Percentiles rank a stretch among this genome's conserved stretches.
These are phyloP conservation scores for Drosophila lacteicornis DNA, from an alignment of 1,140 invertebrate genomes.

Conservation along the genomic window DNA sequence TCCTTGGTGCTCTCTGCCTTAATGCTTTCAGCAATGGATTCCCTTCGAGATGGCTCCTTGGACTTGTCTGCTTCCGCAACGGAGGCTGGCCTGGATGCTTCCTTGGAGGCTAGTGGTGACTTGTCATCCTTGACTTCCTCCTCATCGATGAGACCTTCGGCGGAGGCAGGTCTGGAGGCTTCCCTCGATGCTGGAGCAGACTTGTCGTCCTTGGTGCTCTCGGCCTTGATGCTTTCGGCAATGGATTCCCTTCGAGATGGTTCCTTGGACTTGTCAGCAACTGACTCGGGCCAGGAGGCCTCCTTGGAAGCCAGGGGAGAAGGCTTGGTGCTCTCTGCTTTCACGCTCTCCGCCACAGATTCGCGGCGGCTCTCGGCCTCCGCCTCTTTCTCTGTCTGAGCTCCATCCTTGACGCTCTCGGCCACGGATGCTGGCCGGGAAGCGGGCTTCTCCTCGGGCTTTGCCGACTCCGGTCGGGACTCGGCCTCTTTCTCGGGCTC, in stretches of 20 bases:
- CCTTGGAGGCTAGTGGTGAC: constrained; percentile 16
- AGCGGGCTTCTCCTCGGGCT: constrained; percentile 8
- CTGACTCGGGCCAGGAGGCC: constrained; percentile 55
- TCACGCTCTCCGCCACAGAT: constrained; percentile 38
- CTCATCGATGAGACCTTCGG: constrained; percentile 9
- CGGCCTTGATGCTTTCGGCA: constrained; percentile 17
- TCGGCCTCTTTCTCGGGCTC: constrained; percentile 20
- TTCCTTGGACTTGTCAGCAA: constrained; percentile 30
- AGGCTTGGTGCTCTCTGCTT: constrained; percentile 16
- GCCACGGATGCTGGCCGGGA: constrained; percentile 43
- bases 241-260: constrained; percentile 41
- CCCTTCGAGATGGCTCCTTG: constrained; percentile 12
- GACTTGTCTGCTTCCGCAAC: constrained; percentile 16
- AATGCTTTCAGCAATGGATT: constrained; percentile 30
- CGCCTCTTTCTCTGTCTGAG: not conserved
- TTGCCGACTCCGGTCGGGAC: constrained; percentile 7
- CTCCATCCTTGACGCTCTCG: constrained; percentile 38
- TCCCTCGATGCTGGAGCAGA: constrained; percentile 29
- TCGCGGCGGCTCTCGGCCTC: constrained; percentile 14
- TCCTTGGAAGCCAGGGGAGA: constrained; percentile 51
- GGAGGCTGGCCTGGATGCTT: constrained; percentile 40
- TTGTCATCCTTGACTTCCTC: constrained; percentile 22
- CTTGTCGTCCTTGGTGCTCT: constrained; percentile 19
- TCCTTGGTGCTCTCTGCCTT: constrained; percentile 27
- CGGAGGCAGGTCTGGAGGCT: constrained; percentile 24